Conservation (phyloP, 2,797 vertebrate species). For the Xenentodon cancila region DNA sequence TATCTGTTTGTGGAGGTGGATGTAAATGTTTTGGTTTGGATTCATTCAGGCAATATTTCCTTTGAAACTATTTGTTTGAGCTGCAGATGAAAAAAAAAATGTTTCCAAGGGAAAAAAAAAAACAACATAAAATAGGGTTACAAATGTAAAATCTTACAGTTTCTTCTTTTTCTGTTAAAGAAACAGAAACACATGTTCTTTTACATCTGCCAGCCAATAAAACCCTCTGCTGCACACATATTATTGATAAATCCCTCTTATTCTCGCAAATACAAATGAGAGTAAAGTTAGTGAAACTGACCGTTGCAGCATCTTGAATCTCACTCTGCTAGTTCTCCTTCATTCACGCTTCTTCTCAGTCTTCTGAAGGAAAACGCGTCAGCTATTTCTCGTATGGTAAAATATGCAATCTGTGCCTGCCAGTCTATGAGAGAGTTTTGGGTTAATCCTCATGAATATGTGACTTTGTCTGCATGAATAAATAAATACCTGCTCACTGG, state of each 20-base stretch:
- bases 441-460: constrained; percentile 89
- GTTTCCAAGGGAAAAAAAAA: constrained; percentile 10
- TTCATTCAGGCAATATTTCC: constrained; percentile 51
- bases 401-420: constrained; percentile 86
- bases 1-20: constrained; percentile 34
- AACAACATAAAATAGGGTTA: constrained; percentile 20
- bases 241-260: constrained; percentile 63
- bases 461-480: constrained; percentile 89
- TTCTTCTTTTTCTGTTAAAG: constrained; percentile 26
- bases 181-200: constrained; percentile 33
- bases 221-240: constrained; percentile 38
- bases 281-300: constrained; percentile 75
- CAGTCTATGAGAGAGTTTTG: constrained; percentile 83
- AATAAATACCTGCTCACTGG: constrained; percentile 86
- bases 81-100: constrained; percentile 25
- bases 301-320: constrained; percentile 77
- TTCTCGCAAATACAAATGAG: constrained; percentile 66
- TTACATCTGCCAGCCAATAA: constrained; percentile 23
- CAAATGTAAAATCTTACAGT: constrained; percentile 36
- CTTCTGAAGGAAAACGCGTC: constrained; percentile 78
- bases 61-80: constrained; percentile 37
- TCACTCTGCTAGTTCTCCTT: constrained; percentile 65
- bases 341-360: constrained; percentile 71
- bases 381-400: constrained; percentile 83
- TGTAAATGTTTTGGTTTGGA: constrained; percentile 34